Base-by-base conservation (phyloP, 2,113 vertebrate genomes). In the Notiomystis cincta region DNA sequence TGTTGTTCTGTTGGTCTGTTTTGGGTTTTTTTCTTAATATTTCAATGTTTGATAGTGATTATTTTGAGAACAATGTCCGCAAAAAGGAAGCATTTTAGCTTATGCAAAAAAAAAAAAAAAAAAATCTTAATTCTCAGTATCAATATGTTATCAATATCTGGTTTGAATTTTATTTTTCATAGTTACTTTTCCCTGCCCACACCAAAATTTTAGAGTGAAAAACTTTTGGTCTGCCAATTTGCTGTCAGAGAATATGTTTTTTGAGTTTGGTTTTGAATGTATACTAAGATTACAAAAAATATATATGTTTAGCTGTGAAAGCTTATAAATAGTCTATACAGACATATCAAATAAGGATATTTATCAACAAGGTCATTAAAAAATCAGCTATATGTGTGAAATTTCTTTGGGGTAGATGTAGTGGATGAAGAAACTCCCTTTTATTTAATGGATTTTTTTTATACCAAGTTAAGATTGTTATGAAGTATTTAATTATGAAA, bases 401-500 rank as follows among this genome's bases (percentile, higher is more conserved):
- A 51, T 78, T 87, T 81, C 20, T 47, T 38, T 47, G 33, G 14
- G 7, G 14, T 44, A 31, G 8, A 33, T 42, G 2, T 15, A 69
- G 3, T 30, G 7, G 48, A 79, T 23, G 30, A 53, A 57, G 28
- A 87, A 91, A 50, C 21, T 42, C 9, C 14, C 12, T 62, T 80
- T 33, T 66, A 15, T 76, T 42, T 35, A n/a, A 50, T 90, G 15
- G 7, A 23, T 60, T 51, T 95, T 56, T 45, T 51, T 94, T 21
- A 38, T 58, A 70, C 58, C 13, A 94, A 89, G 23, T 18, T 30
- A 87, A 89, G 25, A 87, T 69, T 65, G 31, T 81, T 96, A 87
- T 84, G 35, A 95, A 69, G 35, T 84, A 70, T 91, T 95, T 90
- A 90, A 57, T 89, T 77, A 86, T 83, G 53, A 90, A 89, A 87